phyloP scores from a whole-genome alignment of 2,797 vertebrate species.

The Pseudochirops corinnae region DNA sequence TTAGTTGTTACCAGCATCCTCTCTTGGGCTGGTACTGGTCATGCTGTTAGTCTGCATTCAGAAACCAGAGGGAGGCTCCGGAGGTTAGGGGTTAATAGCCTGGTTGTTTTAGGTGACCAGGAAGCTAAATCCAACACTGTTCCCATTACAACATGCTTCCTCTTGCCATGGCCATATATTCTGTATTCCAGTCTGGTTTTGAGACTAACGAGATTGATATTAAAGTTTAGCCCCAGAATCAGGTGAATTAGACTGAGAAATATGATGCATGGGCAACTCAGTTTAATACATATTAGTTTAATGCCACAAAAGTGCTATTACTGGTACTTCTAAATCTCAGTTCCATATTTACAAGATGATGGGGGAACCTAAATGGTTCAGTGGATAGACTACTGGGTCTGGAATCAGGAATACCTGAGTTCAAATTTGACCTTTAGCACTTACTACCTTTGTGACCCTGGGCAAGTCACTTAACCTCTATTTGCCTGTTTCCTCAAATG shows the following conservation, averaged over 20 bases:
- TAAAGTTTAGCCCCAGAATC: neutral
- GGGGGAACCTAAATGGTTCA: neutral
- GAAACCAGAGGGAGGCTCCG: neutral
- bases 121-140: neutral
- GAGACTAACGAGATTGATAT: neutral
- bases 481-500: neutral
- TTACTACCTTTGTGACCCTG: neutral
- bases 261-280: neutral
- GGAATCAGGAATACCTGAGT: neutral
- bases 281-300: neutral
- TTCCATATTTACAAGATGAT: neutral
- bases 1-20: neutral
- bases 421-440: neutral
- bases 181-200: neutral
- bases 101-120: neutral
- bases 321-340: neutral
- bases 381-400: neutral
- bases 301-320: neutral
- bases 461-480: neutral
- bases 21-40: neutral
- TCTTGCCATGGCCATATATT: neutral
- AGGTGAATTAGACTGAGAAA: neutral
- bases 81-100: neutral
- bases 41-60: neutral
- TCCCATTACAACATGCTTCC: neutral